Conservation (phyloP, 2,113 vertebrate species). For the Mixornis gularis region DNA sequence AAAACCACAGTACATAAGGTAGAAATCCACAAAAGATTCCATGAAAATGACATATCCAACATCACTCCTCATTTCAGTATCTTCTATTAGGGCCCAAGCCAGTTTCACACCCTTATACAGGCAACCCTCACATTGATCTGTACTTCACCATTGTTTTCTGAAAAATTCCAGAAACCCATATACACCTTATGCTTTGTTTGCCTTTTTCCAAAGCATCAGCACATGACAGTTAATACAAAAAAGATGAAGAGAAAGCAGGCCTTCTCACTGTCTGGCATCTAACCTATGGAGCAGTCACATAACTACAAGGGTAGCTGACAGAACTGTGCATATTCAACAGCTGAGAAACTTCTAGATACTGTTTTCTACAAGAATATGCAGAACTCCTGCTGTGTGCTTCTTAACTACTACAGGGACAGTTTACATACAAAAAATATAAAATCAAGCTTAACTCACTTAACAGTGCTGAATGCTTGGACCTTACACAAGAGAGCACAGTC, state of each 20-base stretch:
- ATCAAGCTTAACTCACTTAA: not conserved
- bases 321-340: accelerated
- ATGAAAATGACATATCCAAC: not conserved
- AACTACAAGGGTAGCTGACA: not conserved
- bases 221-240: not conserved
- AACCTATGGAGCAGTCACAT: not conserved
- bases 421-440: not conserved
- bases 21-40: not conserved
- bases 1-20: not conserved
- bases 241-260: not conserved
- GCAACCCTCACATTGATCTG: not conserved
- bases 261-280: not conserved
- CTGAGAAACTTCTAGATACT: not conserved
- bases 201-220: not conserved
- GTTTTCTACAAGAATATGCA: not conserved
- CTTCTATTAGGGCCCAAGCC: not conserved
- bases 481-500: not conserved
- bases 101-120: not conserved
- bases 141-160: not conserved
- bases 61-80: not conserved
- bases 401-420: not conserved
- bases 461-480: not conserved
- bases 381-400: not conserved
- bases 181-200: not conserved
- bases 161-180: not conserved